Conservation (phyloP, 2,888 invertebrate genomes). For the Tinea trinotella region DNA sequence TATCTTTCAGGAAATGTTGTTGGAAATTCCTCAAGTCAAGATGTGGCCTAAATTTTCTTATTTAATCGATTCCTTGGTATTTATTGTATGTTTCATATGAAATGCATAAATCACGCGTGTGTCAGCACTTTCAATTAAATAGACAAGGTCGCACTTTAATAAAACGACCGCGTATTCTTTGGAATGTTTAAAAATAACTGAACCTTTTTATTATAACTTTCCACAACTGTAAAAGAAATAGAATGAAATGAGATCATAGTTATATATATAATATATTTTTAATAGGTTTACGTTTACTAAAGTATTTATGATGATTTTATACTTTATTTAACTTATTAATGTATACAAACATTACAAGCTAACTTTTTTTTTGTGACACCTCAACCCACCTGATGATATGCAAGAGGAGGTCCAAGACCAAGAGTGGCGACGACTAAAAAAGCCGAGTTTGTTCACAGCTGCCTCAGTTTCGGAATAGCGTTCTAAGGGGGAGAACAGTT, state of each 20-base stretch:
- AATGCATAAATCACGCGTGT: conserved; percentile 55
- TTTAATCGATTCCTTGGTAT: conserved; percentile 8
- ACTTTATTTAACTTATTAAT: too few species aligned
- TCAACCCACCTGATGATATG: too few species aligned
- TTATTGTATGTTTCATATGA: conserved; percentile 28
- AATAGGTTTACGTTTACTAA: too few species aligned
- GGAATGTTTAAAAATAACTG: conserved; percentile 24
- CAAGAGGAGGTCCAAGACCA: too few species aligned
- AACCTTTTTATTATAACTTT: conserved; percentile 60
- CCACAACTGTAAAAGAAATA: conserved; percentile 53
- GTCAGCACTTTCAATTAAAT: conserved; percentile 68
- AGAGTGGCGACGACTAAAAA: too few species aligned
- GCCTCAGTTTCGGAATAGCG: too few species aligned
- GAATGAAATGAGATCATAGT: conserved; percentile 10
- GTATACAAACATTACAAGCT: too few species aligned
- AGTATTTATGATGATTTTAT: too few species aligned
- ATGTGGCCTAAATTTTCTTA: conserved; percentile 1
- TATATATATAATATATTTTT: background rate
- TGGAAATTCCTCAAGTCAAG: background rate
- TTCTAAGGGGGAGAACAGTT: too few species aligned
- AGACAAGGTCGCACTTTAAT: conserved; percentile 45
- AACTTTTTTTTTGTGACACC: too few species aligned
- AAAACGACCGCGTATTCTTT: conserved; percentile 54
- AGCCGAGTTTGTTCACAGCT: too few species aligned
- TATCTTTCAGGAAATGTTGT: background rate